phyloP scores from a whole-genome alignment of 2,113 vertebrate species.

The Lampris megalopsis region DNA sequence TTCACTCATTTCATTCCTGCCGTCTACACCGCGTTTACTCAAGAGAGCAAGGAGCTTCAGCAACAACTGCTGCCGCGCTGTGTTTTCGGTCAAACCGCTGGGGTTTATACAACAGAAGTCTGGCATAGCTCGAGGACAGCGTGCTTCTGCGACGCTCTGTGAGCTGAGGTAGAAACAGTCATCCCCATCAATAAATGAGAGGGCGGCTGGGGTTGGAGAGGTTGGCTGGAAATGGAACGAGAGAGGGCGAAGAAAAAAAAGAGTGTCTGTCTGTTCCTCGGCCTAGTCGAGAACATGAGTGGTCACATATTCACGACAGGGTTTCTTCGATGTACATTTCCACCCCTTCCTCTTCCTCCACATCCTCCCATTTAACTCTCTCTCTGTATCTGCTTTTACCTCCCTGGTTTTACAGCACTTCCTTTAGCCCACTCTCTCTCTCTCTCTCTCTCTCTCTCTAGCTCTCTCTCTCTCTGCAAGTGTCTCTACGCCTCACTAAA shows the following conservation, averaged over 20 bases:
- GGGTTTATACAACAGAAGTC: constrained; percentile 28
- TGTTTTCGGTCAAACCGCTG: not conserved
- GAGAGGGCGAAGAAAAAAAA: not conserved
- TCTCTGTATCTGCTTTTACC: too few species aligned
- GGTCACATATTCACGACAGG: not conserved
- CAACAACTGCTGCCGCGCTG: not conserved
- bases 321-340: too few species aligned
- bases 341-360: not conserved
- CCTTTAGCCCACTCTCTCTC: too few species aligned
- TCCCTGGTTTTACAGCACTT: too few species aligned
- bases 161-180: constrained; percentile 25
- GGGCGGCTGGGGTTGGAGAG: not conserved
- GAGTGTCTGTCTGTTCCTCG: not conserved
- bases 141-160: constrained; percentile 50
- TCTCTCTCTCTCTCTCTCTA: too few species aligned
- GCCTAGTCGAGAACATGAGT: not conserved
- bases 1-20: not conserved
- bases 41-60: constrained; percentile 27
- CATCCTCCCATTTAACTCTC: not conserved
- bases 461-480: too few species aligned
- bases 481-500: too few species aligned
- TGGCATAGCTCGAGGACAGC: not conserved
- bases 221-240: not conserved
- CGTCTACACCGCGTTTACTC: constrained; percentile 13
- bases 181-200: constrained; percentile 68